Evolutionary conservation across 1,140 invertebrate species (phyloP), one percentile per base, ranked within the genome.

Genomic region (Macrosteles quadrilineatus): DNA sequence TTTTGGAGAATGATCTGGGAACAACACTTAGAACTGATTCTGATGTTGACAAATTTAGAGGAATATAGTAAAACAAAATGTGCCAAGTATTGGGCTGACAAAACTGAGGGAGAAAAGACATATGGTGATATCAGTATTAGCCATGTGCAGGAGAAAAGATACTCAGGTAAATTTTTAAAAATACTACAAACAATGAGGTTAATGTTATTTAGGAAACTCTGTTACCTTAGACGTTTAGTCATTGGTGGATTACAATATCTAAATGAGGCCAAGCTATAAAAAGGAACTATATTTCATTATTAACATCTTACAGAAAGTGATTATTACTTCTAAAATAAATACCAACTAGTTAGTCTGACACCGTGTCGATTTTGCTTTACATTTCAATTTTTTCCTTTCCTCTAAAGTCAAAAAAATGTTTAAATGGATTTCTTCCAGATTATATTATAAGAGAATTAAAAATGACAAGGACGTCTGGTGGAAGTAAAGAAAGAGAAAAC

Each of bases 1-100:
- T 98, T 98, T 81, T 99, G 97, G 97, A 85, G 94, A 67, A 97
- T 98, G 95, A 92, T 98, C 70, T 98, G 96, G 94, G 96, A 98
- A 81, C 94, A 97, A 74, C 91, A 94, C 75, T 83, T 96, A 53
- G 90, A 95, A 78, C 85, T 96, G 66, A 94, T 98, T 73, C 87
- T 98, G 12, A 98, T 98, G 96, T 81, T 98, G 30, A 97, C 94
- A 6, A 96, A 96, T 80, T 85, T 97, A 17, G 94, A 97, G 79
- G 95, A 97, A 82, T 94, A 96, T 77, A 95, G 93, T 72, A 94
- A 95, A 81, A 91, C 92, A 0, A 97, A 96, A 80, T 97, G 94
- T 82, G 91, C 92, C 12, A 95, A 95, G 79, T 97, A 97, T 81
- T 97, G 94, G 94, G 93, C 93, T 0, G 93, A 94, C 75, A 91